phyloP scores from a whole-genome alignment of 2,113 vertebrate genomes.

The Vulpes ferrilata region DNA sequence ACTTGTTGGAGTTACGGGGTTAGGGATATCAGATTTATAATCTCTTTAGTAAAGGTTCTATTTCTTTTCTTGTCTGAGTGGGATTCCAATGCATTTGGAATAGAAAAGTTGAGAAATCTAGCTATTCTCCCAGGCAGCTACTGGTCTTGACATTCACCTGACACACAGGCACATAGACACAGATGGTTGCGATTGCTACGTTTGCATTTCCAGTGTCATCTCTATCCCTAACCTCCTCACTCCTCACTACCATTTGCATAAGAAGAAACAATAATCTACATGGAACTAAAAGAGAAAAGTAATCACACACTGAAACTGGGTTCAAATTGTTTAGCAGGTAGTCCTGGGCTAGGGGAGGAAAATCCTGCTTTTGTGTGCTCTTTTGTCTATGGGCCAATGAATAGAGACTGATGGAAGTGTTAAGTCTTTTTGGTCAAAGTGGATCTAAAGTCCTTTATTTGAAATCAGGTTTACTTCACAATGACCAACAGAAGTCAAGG shows the following conservation, averaged over 20 bases:
- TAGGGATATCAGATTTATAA: neutral
- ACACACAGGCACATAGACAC: neutral
- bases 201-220: neutral
- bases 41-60: neutral
- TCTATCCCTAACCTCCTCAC: neutral
- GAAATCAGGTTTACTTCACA: constrained; percentile 9
- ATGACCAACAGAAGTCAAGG: neutral
- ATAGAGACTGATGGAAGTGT: neutral
- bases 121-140: neutral
- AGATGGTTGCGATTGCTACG: neutral
- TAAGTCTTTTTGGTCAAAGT: neutral
- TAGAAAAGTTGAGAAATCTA: neutral
- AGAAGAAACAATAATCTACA: neutral
- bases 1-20: neutral
- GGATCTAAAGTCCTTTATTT: neutral
- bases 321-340: neutral
- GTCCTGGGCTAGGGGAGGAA: neutral
- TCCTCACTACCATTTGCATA: neutral
- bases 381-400: neutral
- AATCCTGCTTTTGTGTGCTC: neutral
- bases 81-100: neutral
- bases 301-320: neutral
- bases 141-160: neutral
- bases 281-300: neutral
- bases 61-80: neutral